Percentiles rank a stretch among this genome's conserved stretches.
These are phyloP conservation scores for Oasisia sp. DNA, from an alignment of 2,888 invertebrate genomes.

Conservation along the genomic window DNA sequence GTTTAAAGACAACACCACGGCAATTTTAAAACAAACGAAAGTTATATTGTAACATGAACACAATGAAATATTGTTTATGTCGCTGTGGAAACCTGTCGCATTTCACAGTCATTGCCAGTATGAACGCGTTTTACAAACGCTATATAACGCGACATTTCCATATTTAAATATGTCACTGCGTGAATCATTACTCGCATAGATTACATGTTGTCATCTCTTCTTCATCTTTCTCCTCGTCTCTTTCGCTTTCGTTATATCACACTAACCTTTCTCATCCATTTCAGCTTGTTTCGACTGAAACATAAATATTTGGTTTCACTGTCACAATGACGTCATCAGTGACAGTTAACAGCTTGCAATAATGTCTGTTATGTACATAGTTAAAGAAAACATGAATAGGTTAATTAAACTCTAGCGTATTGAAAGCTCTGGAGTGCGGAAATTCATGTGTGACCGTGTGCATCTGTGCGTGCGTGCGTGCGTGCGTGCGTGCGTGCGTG, in stretches of 20 bases:
- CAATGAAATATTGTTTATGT: too few relatives aligned
- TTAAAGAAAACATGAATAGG: not conserved
- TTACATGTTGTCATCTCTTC: too few relatives aligned
- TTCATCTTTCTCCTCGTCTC: too few relatives aligned
- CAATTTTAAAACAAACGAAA: not conserved
- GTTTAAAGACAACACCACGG: not conserved
- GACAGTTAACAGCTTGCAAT: not conserved
- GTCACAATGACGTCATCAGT: not conserved
- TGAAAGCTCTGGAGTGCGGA: too few relatives aligned
- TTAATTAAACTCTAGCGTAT: too few relatives aligned
- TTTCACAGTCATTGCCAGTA: too few relatives aligned
- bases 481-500: not conserved
- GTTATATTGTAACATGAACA: too few relatives aligned
- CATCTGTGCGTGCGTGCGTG: not conserved
- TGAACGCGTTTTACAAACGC: too few relatives aligned
- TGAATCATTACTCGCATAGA: not conserved
- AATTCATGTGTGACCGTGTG: not conserved
- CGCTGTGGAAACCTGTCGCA: too few relatives aligned
- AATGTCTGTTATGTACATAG: not conserved
- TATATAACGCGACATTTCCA: too few relatives aligned
- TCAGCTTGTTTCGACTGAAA: not conserved
- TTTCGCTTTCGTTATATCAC: not conserved
- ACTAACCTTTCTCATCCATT: not conserved
- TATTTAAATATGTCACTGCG: too few relatives aligned
- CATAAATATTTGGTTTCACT: not conserved